A percentile compares a stretch with the other conserved stretches of the same genome.
phyloP scores from a whole-genome alignment of 1,140 invertebrate genomes.

The Gryon sp. region DNA sequence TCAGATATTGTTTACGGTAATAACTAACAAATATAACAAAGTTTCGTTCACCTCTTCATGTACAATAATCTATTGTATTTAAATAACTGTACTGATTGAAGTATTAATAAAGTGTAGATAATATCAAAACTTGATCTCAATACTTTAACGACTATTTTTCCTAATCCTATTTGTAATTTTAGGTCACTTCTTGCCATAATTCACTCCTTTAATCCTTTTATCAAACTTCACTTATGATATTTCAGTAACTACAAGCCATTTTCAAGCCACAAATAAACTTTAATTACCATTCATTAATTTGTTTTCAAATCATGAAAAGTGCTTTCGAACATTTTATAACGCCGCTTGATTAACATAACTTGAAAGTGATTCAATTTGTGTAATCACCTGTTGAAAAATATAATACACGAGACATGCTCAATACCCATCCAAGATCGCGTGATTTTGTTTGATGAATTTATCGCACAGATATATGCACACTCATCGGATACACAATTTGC shows the following conservation, averaged over 20 bases:
- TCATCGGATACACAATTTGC: no score
- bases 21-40: background rate
- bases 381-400: constrained; percentile 37
- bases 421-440: constrained; percentile 27
- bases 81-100: background rate
- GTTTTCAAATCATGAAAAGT: constrained; percentile 14
- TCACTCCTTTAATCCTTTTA: no score
- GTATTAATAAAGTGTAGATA: constrained; percentile 4
- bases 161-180: background rate
- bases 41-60: background rate
- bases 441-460: constrained; percentile 29
- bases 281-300: no score
- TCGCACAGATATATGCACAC: constrained; percentile 1
- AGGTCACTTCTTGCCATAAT: no score
- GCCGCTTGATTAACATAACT: constrained; percentile 1
- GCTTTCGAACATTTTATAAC: constrained; percentile 2
- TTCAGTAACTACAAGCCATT: no score
- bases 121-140: no score
- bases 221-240: no score
- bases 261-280: no score
- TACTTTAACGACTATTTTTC: no score
- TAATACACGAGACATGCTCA: constrained; percentile 26
- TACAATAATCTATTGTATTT: constrained; percentile 3
- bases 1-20: background rate
- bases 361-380: constrained; percentile 17